A percentile compares a stretch with the other conserved stretches of the same genome.
phyloP scores from a whole-genome alignment of 1,140 invertebrate genomes.

The Pseudomyrmex sp. region DNA sequence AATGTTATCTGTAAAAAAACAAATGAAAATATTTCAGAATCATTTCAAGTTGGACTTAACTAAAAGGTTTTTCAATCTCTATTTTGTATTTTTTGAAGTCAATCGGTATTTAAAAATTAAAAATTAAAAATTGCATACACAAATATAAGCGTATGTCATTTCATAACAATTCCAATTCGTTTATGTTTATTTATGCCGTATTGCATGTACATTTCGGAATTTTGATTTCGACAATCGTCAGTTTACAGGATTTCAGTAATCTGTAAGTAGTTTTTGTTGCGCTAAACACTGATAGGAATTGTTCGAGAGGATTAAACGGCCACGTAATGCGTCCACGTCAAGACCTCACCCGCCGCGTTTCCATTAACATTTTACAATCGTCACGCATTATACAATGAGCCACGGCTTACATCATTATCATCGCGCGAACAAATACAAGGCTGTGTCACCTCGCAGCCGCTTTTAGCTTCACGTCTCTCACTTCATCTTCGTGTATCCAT shows the following conservation, averaged over 20 bases:
- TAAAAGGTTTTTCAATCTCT: too few species aligned
- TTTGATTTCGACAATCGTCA: constrained; percentile 1
- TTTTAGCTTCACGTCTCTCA: constrained; percentile 44
- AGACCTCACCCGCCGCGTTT: constrained; percentile 58
- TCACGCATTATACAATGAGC: constrained; percentile 74
- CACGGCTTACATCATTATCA: constrained; percentile 67
- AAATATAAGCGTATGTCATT: background rate
- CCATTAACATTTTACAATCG: constrained; percentile 78
- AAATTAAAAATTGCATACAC: background rate
- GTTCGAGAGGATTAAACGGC: background rate
- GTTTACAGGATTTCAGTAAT: background rate
- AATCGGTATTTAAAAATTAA: background rate
- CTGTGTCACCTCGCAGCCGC: constrained; percentile 66
- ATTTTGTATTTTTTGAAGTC: too few species aligned
- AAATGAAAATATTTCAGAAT: too few species aligned
- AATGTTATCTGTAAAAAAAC: too few species aligned
- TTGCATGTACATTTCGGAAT: constrained; percentile 1
- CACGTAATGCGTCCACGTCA: background rate
- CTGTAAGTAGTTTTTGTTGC: background rate
- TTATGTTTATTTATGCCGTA: constrained; percentile 10
- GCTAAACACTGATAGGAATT: background rate
- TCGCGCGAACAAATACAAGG: constrained; percentile 76
- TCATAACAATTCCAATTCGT: background rate
- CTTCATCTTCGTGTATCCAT: constrained; percentile 16
- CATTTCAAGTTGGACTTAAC: too few species aligned